A percentile compares a stretch with the other conserved stretches of the same genome.
phyloP scores from a whole-genome alignment of 2,888 invertebrate genomes.

The Sinelater perroti region DNA sequence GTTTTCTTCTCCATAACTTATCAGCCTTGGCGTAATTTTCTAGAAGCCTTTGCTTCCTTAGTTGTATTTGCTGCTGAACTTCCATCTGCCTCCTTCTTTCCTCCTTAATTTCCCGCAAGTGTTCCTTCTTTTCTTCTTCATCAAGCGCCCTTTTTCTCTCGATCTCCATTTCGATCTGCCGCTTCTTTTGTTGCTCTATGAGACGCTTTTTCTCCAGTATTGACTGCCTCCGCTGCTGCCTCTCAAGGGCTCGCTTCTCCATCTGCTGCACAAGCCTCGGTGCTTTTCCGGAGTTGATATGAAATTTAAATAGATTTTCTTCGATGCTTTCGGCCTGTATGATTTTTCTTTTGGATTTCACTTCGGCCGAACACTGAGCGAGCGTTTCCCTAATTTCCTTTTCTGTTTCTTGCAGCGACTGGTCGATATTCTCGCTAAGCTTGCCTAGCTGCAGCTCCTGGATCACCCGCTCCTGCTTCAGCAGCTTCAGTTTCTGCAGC shows the following conservation, averaged over 20 bases:
- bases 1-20: slow-evolving; percentile 57
- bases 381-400: slow-evolving; percentile 64
- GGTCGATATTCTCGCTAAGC: slow-evolving; percentile 70
- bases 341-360: slow-evolving; percentile 62
- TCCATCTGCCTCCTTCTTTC: slow-evolving; percentile 66
- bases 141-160: slow-evolving; percentile 67
- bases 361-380: slow-evolving; percentile 52
- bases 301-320: slow-evolving; percentile 50
- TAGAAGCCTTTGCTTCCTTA: slow-evolving; percentile 60
- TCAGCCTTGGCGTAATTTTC: slow-evolving; percentile 60
- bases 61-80: slow-evolving; percentile 68
- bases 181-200: slow-evolving; percentile 63
- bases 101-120: slow-evolving; percentile 69
- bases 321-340: slow-evolving; percentile 58
- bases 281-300: slow-evolving; percentile 65
- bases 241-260: slow-evolving; percentile 75
- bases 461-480: slow-evolving; percentile 77
- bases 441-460: slow-evolving; percentile 76
- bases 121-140: slow-evolving; percentile 68
- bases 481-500: slow-evolving; percentile 73
- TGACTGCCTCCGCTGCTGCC: slow-evolving; percentile 62
- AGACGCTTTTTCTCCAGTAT: slow-evolving; percentile 64
- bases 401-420: slow-evolving; percentile 67
- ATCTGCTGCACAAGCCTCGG: slow-evolving; percentile 77
- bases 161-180: slow-evolving; percentile 69